Percentiles rank a stretch among this genome's conserved stretches.
These are phyloP conservation scores for Agrilus cyanescens DNA, from an alignment of 2,888 invertebrate genomes.

Conservation along the genomic window DNA sequence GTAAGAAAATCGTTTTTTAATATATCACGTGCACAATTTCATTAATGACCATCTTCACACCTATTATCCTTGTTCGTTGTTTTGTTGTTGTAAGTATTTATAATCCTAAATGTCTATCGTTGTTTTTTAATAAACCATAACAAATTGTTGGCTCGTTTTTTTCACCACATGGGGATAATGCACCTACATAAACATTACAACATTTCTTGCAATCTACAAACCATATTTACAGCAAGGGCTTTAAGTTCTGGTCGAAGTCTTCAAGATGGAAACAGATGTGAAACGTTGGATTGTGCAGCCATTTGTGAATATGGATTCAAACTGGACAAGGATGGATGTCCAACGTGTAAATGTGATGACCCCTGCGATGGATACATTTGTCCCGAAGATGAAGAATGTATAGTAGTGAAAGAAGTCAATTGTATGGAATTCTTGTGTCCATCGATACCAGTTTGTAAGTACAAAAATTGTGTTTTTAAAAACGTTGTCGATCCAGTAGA, in stretches of 20 bases:
- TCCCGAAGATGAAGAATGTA: constrained; percentile 59
- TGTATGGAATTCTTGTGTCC: constrained; percentile 53
- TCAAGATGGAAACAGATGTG: constrained; percentile 41
- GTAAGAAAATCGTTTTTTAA: constrained; percentile 17
- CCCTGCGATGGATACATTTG: constrained; percentile 72
- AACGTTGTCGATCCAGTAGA: too few species aligned
- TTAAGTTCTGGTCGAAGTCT: constrained; percentile 25
- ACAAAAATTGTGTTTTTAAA: neutral
- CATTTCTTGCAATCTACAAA: too few species aligned
- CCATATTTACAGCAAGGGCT: constrained; percentile 13
- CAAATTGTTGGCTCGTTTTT: too few species aligned
- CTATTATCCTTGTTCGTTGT: too few species aligned
- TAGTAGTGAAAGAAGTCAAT: constrained; percentile 56
- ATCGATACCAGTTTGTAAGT: constrained; percentile 66
- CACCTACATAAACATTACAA: too few species aligned
- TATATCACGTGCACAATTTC: neutral
- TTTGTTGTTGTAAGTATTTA: too few species aligned
- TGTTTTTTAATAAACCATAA: too few species aligned
- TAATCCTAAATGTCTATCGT: too few species aligned
- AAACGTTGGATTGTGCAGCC: constrained; percentile 63
- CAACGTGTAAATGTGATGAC: constrained; percentile 76
- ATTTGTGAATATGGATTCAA: constrained; percentile 80
- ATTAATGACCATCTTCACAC: too few species aligned
- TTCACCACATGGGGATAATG: too few species aligned
- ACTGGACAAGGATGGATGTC: constrained; percentile 56